phyloP scores from a whole-genome alignment of 1,140 invertebrate species.

The Drosophila kanapiae region DNA sequence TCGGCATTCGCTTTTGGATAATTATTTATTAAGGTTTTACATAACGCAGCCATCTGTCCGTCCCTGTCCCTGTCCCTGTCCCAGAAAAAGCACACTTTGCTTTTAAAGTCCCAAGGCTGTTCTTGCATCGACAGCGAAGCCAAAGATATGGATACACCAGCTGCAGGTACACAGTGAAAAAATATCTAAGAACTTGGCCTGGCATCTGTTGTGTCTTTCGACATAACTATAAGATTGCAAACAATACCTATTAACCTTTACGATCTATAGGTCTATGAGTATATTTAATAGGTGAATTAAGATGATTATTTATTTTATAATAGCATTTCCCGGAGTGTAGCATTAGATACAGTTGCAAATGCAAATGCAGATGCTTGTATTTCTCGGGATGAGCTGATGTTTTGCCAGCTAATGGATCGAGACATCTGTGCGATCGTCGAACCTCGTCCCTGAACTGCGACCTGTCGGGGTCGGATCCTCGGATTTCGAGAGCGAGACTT shows the following conservation, averaged over 20 bases:
- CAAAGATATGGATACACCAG: constrained; percentile 1
- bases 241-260: too few relatives aligned
- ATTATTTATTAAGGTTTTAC: constrained; percentile 50
- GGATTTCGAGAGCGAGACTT: not conserved
- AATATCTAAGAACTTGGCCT: not conserved
- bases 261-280: not conserved
- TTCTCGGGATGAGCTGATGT: constrained; percentile 2
- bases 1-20: constrained; percentile 33
- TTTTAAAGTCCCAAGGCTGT: constrained; percentile 17
- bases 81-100: constrained; percentile 21
- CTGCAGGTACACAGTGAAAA: constrained; percentile 11
- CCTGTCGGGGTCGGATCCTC: not conserved
- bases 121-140: constrained; percentile 21
- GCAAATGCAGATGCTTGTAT: not conserved
- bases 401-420: constrained; percentile 26
- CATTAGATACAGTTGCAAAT: not conserved
- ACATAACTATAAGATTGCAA: too few relatives aligned
- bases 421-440: constrained; percentile 7
- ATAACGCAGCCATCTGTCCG: constrained; percentile 24
- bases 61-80: constrained; percentile 28
- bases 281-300: not conserved
- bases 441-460: constrained; percentile 32
- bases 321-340: not conserved
- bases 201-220: too few relatives aligned
- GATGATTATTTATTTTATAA: not conserved